Base-by-base conservation (phyloP, 2,113 vertebrate genomes). In the Megaleporinus macrocephalus region DNA sequence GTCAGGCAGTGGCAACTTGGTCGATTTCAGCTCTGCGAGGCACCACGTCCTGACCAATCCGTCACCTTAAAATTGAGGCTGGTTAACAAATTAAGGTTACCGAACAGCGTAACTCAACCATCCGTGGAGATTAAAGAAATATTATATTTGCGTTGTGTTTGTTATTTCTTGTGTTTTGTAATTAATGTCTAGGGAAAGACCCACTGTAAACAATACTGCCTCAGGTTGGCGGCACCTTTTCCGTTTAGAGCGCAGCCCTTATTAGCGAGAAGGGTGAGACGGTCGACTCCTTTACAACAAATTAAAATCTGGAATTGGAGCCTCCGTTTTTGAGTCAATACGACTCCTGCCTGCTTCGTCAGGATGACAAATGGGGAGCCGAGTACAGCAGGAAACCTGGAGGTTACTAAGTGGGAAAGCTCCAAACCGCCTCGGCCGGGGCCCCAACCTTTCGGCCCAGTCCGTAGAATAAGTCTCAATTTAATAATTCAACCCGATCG, bases 351-450 rank as follows among this genome's bases (percentile, higher is more conserved):
- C 80, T 75, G 51, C 30, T 76, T 71, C 36, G 77, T 90, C 85
- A 86, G 83, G 49, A 78, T 83, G 86, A 89, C 1, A n/a, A 80
- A 87, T 76, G 74, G 29, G 22, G 73, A 59, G 59, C 16, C 44
- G 57, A 69, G 26, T 70, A 29, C 61, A 71, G 20, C 57, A 66
- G 26, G 14, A 24, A 27, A 12, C 16, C 18, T 41, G 61, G 78
- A 7, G 74, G 18, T 66, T 24, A 76, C 41, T 53, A 41, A 74
- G 26, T 41, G 22, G 71, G 16, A 44, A 55, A 55, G 18, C 53
- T 57, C 49, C 20, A 53, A 16, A 59, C 51, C n/a, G 59, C n/a
- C 2, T n/a, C 13, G 6, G 44, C 4, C 20, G 6, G 27, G 27
- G 36, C 36, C 76, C 71, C 41, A 63, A 63, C 47, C 47, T 47